These are phyloP conservation scores for Gonioctena quinquepunctata DNA, from an alignment of 1,140 invertebrate species.

Conservation along the genomic window DNA sequence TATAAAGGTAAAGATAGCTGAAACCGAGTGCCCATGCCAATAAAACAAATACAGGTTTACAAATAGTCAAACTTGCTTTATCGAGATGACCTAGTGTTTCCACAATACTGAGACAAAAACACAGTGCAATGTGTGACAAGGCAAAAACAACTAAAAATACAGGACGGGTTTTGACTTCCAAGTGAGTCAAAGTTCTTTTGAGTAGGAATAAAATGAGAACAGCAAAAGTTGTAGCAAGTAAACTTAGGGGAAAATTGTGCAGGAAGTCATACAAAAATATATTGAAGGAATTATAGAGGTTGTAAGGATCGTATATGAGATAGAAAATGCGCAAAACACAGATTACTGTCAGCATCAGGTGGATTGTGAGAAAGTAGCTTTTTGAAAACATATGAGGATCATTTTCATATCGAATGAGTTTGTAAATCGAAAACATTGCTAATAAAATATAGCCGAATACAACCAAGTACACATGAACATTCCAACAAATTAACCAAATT, in stretches of 20 bases:
- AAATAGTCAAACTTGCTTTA: slow-evolving; percentile 58
- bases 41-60: slow-evolving; percentile 80
- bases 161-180: slow-evolving; percentile 73
- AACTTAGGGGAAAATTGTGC: slow-evolving; percentile 79
- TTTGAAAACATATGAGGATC: slow-evolving; percentile 77
- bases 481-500: slow-evolving; percentile 83
- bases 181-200: slow-evolving; percentile 70
- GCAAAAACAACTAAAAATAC: slow-evolving; percentile 75
- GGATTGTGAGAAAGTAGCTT: slow-evolving; percentile 83
- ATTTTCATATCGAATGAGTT: slow-evolving; percentile 79
- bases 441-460: slow-evolving; percentile 81
- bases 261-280: slow-evolving; percentile 80
- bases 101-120: slow-evolving; percentile 78
- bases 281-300: slow-evolving; percentile 76
- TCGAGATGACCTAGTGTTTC: slow-evolving; percentile 61
- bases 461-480: slow-evolving; percentile 83
- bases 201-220: slow-evolving; percentile 83
- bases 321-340: slow-evolving; percentile 82
- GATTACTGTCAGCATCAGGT: slow-evolving; percentile 77
- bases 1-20: slow-evolving; percentile 83
- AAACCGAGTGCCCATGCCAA: slow-evolving; percentile 78
- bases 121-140: slow-evolving; percentile 73
- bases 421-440: slow-evolving; percentile 80
- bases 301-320: slow-evolving; percentile 88
- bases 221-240: slow-evolving; percentile 82